A percentile compares a stretch with the other conserved stretches of the same genome.
Conservation (phyloP, 2,797 vertebrate genomes). For the Percopsis omiscomaycus region DNA sequence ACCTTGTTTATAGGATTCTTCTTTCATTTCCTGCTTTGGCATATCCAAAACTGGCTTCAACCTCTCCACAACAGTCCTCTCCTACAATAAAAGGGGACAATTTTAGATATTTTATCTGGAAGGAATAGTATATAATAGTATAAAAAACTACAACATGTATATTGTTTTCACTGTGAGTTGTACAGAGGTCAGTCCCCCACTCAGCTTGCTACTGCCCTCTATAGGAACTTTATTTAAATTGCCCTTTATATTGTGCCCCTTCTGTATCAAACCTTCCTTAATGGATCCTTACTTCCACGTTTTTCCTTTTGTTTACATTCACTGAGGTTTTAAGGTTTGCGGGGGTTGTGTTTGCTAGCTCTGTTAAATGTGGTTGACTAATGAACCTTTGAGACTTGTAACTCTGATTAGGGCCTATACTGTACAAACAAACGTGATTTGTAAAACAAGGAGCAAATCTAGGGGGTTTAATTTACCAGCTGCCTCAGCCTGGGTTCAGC, state of each 20-base stretch:
- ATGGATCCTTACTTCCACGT: too few relatives aligned
- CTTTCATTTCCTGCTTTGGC: constrained; percentile 51
- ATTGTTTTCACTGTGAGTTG: not conserved
- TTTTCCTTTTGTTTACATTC: too few relatives aligned
- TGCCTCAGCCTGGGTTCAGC: constrained; percentile 42
- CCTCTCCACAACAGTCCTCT: constrained; percentile 44
- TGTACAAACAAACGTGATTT: too few relatives aligned
- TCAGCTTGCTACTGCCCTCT: constrained; percentile 43
- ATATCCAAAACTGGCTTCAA: constrained; percentile 43
- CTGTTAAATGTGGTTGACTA: too few relatives aligned
- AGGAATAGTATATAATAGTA: not conserved
- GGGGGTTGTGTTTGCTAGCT: not conserved
- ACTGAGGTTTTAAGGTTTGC: too few relatives aligned
- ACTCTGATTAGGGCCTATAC: not conserved
- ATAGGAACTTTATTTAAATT: constrained; percentile 7
- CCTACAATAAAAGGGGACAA: constrained; percentile 50
- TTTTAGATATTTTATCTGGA: not conserved
- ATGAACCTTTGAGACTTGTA: too few relatives aligned
- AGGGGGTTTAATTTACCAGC: constrained; percentile 37
- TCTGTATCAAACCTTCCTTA: too few relatives aligned
- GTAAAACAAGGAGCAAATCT: not conserved
- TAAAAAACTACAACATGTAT: not conserved
- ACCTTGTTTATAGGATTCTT: constrained; percentile 61
- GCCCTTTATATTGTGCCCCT: not conserved
- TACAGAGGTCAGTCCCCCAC: not conserved